These are phyloP conservation scores for Steatornis caripensis DNA, from an alignment of 2,113 vertebrate genomes.

Conservation along the genomic window DNA sequence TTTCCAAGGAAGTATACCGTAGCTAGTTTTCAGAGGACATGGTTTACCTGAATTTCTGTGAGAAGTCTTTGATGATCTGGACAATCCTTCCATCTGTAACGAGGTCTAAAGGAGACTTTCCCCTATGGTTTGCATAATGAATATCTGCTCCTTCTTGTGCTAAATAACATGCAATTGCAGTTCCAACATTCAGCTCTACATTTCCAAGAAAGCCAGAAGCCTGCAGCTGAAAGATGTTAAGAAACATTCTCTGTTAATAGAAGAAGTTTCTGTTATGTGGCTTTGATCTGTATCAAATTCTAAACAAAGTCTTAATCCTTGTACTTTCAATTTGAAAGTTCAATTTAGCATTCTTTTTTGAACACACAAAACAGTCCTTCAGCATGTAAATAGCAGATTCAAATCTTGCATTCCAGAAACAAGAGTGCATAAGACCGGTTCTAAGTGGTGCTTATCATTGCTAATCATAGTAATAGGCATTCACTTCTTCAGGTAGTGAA, in stretches of 20 bases:
- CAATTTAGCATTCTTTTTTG: neutral
- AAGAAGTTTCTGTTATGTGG: neutral
- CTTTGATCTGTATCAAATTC: neutral
- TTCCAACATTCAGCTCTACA: constrained; percentile 82
- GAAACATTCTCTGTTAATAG: neutral
- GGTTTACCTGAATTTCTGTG: constrained; percentile 90
- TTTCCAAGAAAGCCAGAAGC: constrained; percentile 85
- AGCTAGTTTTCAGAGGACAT: neutral
- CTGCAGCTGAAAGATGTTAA: constrained; percentile 75
- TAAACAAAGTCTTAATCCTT: neutral
- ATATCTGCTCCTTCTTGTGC: constrained; percentile 92
- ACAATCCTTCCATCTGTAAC: constrained; percentile 78
- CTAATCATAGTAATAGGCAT: neutral
- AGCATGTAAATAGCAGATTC: neutral
- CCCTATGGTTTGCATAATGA: constrained; percentile 92
- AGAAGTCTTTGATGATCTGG: constrained; percentile 88
- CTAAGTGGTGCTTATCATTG: neutral
- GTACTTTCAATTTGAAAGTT: neutral
- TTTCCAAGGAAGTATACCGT: neutral
- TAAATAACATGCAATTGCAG: constrained; percentile 89
- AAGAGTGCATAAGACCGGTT: neutral
- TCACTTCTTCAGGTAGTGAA: neutral
- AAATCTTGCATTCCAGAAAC: neutral
- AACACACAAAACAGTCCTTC: neutral
- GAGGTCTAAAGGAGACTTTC: constrained; percentile 89